Percentiles rank a stretch among this genome's conserved stretches.
Evolutionary conservation across 2,113 vertebrate genomes (phyloP).

Genomic region (Opisthocomus hoazin): DNA sequence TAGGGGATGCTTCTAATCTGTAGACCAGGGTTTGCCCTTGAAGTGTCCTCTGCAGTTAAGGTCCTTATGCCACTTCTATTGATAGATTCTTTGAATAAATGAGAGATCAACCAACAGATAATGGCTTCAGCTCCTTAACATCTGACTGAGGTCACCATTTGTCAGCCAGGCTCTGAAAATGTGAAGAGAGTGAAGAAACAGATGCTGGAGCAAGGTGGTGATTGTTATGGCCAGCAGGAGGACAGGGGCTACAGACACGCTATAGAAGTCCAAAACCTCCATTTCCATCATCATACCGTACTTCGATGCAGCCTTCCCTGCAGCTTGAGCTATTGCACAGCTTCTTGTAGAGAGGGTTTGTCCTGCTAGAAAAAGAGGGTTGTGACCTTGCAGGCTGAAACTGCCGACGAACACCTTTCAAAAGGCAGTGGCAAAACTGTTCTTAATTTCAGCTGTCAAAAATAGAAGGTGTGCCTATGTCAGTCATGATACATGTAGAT

Average conservation of each 20-base stretch:
- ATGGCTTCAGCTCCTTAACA: not conserved
- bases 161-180: not conserved
- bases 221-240: not conserved
- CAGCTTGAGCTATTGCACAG: not conserved
- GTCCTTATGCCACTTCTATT: not conserved
- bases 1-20: not conserved
- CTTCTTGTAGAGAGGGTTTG: not conserved
- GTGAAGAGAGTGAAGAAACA: not conserved
- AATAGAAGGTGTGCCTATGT: not conserved
- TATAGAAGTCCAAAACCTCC: not conserved
- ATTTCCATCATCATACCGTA: not conserved
- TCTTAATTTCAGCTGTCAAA: not conserved
- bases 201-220: not conserved
- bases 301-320: not conserved
- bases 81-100: not conserved
- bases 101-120: not conserved
- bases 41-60: not conserved
- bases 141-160: not conserved
- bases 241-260: not conserved
- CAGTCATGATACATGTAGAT: not conserved
- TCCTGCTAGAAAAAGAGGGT: not conserved
- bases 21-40: not conserved
- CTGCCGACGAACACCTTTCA: not conserved
- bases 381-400: not conserved
- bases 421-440: not conserved